Conservation (phyloP, 2,113 vertebrate species). For the Zosterops hypoxanthus region DNA sequence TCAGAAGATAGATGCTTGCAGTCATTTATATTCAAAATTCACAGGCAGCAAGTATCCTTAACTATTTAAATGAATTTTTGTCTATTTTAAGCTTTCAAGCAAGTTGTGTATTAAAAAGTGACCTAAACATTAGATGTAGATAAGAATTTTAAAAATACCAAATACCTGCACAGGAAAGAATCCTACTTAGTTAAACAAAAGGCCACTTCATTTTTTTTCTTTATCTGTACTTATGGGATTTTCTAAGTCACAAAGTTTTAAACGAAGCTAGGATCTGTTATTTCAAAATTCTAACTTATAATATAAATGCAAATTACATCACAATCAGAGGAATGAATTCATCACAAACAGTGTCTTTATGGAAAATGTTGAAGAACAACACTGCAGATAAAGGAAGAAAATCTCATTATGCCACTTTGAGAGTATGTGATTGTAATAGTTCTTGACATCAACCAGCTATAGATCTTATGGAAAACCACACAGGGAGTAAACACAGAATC, state of each 20-base stretch:
- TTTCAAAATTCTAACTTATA: not conserved
- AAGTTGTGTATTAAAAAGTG: not conserved
- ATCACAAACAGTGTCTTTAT: constrained; percentile 17
- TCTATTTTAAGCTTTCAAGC: not conserved
- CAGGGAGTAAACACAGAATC: not conserved
- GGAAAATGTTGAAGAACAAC: constrained; percentile 1
- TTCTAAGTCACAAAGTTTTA: constrained; percentile 17
- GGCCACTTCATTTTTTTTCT: not conserved
- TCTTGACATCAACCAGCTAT: constrained; percentile 18
- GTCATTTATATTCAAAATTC: not conserved
- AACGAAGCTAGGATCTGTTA: not conserved
- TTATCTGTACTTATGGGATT: not conserved
- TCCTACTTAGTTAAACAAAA: not conserved
- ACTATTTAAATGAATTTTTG: not conserved
- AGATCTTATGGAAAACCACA: not conserved
- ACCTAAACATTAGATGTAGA: not conserved
- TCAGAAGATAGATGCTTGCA: not conserved
- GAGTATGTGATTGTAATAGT: constrained; percentile 12
- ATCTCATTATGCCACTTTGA: constrained; percentile 22
- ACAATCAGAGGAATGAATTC: constrained; percentile 36
- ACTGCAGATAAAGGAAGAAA: constrained; percentile 17
- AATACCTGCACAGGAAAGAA: not conserved
- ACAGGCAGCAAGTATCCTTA: not conserved
- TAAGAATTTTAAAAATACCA: not conserved
- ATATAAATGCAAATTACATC: constrained; percentile 37